phyloP scores from a whole-genome alignment of 2,888 invertebrate species.

The Subacronicta megacephala region DNA sequence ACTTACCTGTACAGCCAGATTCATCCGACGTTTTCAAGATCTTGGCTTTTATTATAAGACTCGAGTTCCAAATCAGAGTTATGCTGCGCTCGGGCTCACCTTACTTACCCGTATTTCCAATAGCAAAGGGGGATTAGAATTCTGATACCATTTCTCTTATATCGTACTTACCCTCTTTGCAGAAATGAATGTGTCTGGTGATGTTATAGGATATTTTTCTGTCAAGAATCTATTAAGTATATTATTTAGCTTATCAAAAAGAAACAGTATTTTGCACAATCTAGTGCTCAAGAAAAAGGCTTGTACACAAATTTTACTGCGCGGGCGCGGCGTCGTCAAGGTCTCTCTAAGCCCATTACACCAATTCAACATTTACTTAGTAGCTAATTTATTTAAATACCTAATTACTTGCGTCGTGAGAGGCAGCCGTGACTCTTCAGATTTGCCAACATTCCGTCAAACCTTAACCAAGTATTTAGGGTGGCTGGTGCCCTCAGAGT shows the following conservation, averaged over 20 bases:
- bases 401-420: slow-evolving; percentile 66
- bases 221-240: background rate
- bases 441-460: slow-evolving; percentile 72
- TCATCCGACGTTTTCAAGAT: slow-evolving; percentile 27
- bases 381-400: slow-evolving; percentile 65
- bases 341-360: slow-evolving; percentile 38
- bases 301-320: slow-evolving; percentile 29
- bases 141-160: slow-evolving; percentile 41
- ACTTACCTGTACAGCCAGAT: slow-evolving; percentile 24
- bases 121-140: slow-evolving; percentile 39
- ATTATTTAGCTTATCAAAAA: background rate
- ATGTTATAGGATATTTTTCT: slow-evolving; percentile 7
- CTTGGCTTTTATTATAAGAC: slow-evolving; percentile 42
- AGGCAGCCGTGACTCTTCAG: slow-evolving; percentile 68
- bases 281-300: slow-evolving; percentile 20
- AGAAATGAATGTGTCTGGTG: slow-evolving; percentile 16
- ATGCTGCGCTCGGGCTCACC: slow-evolving; percentile 30
- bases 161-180: slow-evolving; percentile 23
- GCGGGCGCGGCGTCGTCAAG: slow-evolving; percentile 27
- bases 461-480: slow-evolving; percentile 70
- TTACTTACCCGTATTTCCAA: slow-evolving; percentile 35
- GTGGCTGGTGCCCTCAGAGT: slow-evolving; percentile 59
- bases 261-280: slow-evolving; percentile 16
- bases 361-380: slow-evolving; percentile 55
- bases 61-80: slow-evolving; percentile 43